Evolutionary conservation across 2,888 invertebrate genomes (phyloP).

Genomic region (Sepiola atlantica): DNA sequence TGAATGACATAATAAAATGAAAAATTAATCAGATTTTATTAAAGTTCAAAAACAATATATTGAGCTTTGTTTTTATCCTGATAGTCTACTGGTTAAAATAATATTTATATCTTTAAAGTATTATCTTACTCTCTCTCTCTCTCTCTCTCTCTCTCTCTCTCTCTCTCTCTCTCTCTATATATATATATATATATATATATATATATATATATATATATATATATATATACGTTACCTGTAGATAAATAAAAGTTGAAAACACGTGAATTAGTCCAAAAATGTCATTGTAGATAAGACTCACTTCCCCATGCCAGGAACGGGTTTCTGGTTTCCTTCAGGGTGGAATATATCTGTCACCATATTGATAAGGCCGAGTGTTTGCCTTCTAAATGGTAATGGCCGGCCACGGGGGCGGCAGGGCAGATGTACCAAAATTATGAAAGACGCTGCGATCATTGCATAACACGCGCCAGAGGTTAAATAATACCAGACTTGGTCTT

Average conservation of each 20-base stretch:
- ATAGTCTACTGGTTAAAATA: too few species aligned
- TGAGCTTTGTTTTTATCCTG: too few species aligned
- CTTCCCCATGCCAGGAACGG: not conserved
- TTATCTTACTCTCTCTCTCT: not conserved
- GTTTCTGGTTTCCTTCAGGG: not conserved
- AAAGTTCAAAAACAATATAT: too few species aligned
- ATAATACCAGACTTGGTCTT: too few species aligned
- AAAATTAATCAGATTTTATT: too few species aligned
- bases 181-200: too few species aligned
- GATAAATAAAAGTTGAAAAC: too few species aligned
- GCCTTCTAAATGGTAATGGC: not conserved
- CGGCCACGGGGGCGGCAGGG: not conserved
- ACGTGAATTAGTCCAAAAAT: too few species aligned
- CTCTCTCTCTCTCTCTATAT: not conserved
- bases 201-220: too few species aligned
- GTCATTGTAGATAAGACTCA: not conserved
- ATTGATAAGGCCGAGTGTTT: not conserved
- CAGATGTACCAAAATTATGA: not conserved
- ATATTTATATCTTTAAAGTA: too few species aligned
- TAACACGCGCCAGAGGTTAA: not conserved
- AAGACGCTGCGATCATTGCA: not conserved
- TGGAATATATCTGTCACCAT: conserved; percentile 32
- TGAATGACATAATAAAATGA: not conserved
- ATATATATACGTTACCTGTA: too few species aligned
- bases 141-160: too few species aligned